phyloP scores from a whole-genome alignment of 2,797 vertebrate species.

The Pangasius macronema region DNA sequence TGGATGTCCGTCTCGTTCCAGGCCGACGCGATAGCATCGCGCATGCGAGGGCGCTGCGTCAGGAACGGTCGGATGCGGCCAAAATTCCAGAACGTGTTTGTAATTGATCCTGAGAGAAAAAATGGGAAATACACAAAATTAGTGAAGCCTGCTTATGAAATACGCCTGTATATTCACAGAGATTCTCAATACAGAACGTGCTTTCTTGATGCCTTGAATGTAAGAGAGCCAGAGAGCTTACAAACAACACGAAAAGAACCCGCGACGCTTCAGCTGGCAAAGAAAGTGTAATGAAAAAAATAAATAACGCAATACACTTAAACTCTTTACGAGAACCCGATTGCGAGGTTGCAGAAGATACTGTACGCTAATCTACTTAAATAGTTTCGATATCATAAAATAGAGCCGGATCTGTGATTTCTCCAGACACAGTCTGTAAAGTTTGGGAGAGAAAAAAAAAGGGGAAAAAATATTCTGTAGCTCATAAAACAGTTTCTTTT shows the following conservation, averaged over 20 bases:
- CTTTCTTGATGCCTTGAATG: not conserved
- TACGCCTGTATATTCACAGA: not conserved
- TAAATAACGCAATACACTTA: too few relatives aligned
- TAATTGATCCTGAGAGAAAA: constrained; percentile 43
- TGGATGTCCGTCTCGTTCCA: constrained; percentile 59
- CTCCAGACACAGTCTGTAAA: not conserved
- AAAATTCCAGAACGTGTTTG: constrained; percentile 58
- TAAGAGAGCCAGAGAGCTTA: not conserved
- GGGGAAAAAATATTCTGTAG: not conserved
- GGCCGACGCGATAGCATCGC: constrained; percentile 65
- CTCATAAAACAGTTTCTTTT: not conserved
- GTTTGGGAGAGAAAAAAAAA: not conserved
- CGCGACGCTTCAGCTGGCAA: not conserved
- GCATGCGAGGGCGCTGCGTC: constrained; percentile 50
- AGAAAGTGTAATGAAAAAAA: not conserved
- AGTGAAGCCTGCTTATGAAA: constrained; percentile 21
- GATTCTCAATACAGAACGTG: constrained; percentile 8
- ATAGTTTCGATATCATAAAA: not conserved
- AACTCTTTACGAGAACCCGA: not conserved
- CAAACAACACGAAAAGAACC: not conserved
- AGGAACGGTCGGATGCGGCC: constrained; percentile 36
- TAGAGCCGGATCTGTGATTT: not conserved
- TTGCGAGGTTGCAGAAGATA: not conserved
- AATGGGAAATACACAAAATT: constrained; percentile 46
- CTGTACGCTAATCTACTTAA: not conserved